These are phyloP conservation scores for Protonibea diacanthus DNA, from an alignment of 2,797 vertebrate species.

Conservation along the genomic window DNA sequence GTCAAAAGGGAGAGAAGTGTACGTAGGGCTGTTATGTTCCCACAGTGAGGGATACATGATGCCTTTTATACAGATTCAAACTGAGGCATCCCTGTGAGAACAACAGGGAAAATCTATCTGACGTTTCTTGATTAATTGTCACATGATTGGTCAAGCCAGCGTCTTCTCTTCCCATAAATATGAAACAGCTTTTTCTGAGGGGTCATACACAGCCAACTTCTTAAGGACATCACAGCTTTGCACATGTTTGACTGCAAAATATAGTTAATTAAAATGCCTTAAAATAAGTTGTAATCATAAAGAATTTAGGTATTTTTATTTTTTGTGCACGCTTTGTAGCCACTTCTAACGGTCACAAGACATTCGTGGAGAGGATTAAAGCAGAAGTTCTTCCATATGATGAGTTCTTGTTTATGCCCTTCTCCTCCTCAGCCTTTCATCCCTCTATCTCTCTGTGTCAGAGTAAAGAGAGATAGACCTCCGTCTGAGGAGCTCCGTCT, in stretches of 20 bases:
- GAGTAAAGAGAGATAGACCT: slow-evolving; percentile 5
- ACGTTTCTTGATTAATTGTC: slow-evolving; percentile 42
- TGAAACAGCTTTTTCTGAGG: slow-evolving; percentile 8
- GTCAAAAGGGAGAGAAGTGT: slow-evolving; percentile 47
- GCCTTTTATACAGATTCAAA: slow-evolving; percentile 34
- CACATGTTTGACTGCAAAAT: background rate
- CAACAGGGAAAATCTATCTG: slow-evolving; percentile 42
- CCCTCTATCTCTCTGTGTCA: slow-evolving; percentile 15
- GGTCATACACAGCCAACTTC: slow-evolving; percentile 13
- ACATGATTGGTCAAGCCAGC: slow-evolving; percentile 10
- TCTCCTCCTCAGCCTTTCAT: slow-evolving; percentile 27
- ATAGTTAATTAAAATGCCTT: background rate
- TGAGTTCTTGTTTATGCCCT: slow-evolving; percentile 25
- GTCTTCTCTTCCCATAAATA: slow-evolving; percentile 13
- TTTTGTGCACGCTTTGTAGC: background rate
- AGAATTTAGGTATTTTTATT: background rate
- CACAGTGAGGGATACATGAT: slow-evolving; percentile 29
- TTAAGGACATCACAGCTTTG: background rate
- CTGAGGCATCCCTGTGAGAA: slow-evolving; percentile 51
- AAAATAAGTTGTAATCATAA: background rate
- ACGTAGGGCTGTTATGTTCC: slow-evolving; percentile 56
- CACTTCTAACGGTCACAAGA: background rate
- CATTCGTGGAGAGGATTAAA: background rate
- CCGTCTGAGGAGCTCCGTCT: slow-evolving; percentile 33
- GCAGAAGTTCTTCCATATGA: slow-evolving; percentile 16